Percentiles rank a stretch among this genome's conserved stretches.
Conservation (phyloP, 1,140 invertebrate species). For the Pseudomyrmex sp. region DNA sequence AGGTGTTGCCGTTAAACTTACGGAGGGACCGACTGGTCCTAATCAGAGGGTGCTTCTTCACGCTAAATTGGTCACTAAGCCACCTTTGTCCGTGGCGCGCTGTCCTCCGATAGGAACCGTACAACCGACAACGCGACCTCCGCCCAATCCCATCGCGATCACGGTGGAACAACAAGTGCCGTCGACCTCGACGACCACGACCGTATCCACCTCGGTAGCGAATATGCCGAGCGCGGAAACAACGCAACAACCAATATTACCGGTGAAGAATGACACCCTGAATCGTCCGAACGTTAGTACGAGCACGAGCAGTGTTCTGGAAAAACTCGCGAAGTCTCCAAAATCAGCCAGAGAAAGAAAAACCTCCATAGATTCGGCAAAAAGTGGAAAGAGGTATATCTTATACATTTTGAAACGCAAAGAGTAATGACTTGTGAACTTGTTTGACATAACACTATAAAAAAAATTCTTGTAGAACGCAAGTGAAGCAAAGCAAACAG, state of each 20-base stretch:
- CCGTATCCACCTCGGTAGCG: slow-evolving; percentile 29
- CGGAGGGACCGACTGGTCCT: slow-evolving; percentile 87
- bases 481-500: slow-evolving; percentile 73
- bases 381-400: slow-evolving; percentile 74
- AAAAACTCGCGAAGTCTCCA: slow-evolving; percentile 78
- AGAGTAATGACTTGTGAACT: neutral
- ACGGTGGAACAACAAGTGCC: slow-evolving; percentile 65
- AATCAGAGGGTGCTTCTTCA: slow-evolving; percentile 88
- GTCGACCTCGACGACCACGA: slow-evolving; percentile 70
- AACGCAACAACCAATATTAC: slow-evolving; percentile 57
- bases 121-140: slow-evolving; percentile 85
- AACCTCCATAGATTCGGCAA: slow-evolving; percentile 70
- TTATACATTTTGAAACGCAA: slow-evolving; percentile 14
- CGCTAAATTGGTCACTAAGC: slow-evolving; percentile 89
- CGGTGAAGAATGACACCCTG: slow-evolving; percentile 39
- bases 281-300: slow-evolving; percentile 48
- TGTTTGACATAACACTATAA: neutral
- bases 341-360: slow-evolving; percentile 78
- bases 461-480: slow-evolving; percentile 65
- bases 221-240: slow-evolving; percentile 62
- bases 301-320: slow-evolving; percentile 28
- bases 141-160: slow-evolving; percentile 67
- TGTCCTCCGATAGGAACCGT: slow-evolving; percentile 87
- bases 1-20: slow-evolving; percentile 89
- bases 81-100: slow-evolving; percentile 84